These are phyloP conservation scores for Callipepla squamata DNA, from an alignment of 2,113 vertebrate genomes.

Conservation along the genomic window DNA sequence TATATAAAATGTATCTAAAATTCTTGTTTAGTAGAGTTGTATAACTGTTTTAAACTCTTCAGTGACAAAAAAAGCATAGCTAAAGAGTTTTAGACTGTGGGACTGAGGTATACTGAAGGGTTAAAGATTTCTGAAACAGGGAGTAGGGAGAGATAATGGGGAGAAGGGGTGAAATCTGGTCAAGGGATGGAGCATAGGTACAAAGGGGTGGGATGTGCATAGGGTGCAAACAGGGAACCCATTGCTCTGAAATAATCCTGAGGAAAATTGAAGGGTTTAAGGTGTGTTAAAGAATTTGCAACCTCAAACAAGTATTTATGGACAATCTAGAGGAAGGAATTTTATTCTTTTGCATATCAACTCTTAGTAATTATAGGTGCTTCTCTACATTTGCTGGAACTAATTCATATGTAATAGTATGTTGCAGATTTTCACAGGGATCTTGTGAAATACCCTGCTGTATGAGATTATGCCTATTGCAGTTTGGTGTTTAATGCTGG, in stretches of 20 bases:
- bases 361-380: conserved; percentile 1
- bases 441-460: conserved; percentile 9
- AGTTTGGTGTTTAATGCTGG: not conserved
- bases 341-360: not conserved
- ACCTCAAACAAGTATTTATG: not conserved
- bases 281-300: conserved; percentile 2
- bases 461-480: not conserved
- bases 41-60: not conserved
- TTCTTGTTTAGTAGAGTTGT: not conserved
- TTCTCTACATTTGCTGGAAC: conserved; percentile 4
- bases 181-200: not conserved
- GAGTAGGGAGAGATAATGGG: not conserved
- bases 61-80: not conserved
- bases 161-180: not conserved
- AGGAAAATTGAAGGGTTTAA: conserved; percentile 4
- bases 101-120: not conserved
- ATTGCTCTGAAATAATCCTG: not conserved
- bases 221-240: not conserved
- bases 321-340: not conserved
- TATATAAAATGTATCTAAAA: not conserved
- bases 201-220: not conserved
- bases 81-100: not conserved
- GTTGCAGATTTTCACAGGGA: conserved; percentile 22
- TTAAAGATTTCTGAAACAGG: not conserved
- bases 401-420: not conserved